These are phyloP conservation scores for Sander lucioperca DNA, from an alignment of 2,113 vertebrate genomes.

Conservation along the genomic window DNA sequence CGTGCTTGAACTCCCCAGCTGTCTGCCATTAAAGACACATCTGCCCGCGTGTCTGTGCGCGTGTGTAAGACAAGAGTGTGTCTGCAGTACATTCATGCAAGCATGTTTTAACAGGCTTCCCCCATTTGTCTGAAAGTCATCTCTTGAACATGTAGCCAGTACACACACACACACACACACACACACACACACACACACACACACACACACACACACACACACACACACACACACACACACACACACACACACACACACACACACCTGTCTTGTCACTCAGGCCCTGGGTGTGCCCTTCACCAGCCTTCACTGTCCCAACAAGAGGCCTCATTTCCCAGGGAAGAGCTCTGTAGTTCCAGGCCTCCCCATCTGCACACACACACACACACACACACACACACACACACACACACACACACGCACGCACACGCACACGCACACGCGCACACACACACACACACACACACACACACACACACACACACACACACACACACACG, in stretches of 20 bases:
- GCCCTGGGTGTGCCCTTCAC: conserved; percentile 42
- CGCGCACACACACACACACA: conserved; percentile 11
- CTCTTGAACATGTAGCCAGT: conserved; percentile 14
- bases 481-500: not conserved
- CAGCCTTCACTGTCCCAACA: conserved; percentile 42
- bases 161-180: conserved; percentile 22
- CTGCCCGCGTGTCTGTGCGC: conserved; percentile 13
- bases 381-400: conserved; percentile 47
- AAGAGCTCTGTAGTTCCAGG: conserved; percentile 52
- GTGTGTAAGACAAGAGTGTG: conserved; percentile 12
- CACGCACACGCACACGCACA: conserved; percentile 37
- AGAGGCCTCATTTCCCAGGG: conserved; percentile 71
- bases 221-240: conserved; percentile 31
- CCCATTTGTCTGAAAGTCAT: conserved; percentile 51
- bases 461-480: too few relatives aligned
- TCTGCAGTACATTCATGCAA: conserved; percentile 10
- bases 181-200: conserved; percentile 23
- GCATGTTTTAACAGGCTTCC: conserved; percentile 24
- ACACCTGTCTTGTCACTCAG: conserved; percentile 79
- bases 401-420: conserved; percentile 25
- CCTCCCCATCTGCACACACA: conserved; percentile 5
- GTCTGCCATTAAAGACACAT: conserved; percentile 50
- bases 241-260: conserved; percentile 25
- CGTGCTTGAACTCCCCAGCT: conserved; percentile 63
- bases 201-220: conserved; percentile 34